Evolutionary conservation across 2,113 vertebrate genomes (phyloP).

Genomic region (Chionodraco myersi): DNA sequence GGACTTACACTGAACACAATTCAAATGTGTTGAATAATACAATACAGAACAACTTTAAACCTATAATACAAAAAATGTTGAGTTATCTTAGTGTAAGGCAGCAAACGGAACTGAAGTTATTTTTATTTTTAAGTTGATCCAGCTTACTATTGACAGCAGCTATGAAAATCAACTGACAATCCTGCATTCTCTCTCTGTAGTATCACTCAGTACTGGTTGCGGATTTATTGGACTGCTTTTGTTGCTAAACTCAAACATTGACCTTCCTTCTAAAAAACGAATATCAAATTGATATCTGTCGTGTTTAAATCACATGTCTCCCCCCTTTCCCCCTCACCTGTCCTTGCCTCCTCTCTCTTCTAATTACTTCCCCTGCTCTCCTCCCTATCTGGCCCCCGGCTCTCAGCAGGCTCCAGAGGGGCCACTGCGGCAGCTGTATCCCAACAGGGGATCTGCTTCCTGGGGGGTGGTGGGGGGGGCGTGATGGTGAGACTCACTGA

Average conservation of each 20-base stretch:
- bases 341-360: constrained; percentile 13
- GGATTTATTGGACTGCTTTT: not conserved
- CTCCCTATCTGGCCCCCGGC: constrained; percentile 7
- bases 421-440: constrained; percentile 25
- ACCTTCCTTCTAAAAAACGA: too few species aligned
- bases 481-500: constrained; percentile 8
- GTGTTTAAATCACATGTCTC: constrained; percentile 5
- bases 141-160: not conserved
- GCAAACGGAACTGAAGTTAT: too few species aligned
- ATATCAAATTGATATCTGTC: not conserved
- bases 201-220: not conserved
- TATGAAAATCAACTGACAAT: not conserved
- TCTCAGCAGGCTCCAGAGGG: constrained; percentile 19
- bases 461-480: not conserved
- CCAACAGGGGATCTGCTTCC: constrained; percentile 5
- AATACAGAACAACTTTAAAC: too few species aligned
- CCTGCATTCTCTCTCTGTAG: not conserved
- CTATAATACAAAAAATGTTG: too few species aligned
- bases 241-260: not conserved
- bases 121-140: not conserved
- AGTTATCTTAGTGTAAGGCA: too few species aligned
- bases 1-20: too few species aligned
- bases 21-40: too few species aligned
- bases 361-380: constrained; percentile 10
- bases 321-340: not conserved